Conservation (phyloP, 2,888 invertebrate species). For the Drosophila heteroneura region DNA sequence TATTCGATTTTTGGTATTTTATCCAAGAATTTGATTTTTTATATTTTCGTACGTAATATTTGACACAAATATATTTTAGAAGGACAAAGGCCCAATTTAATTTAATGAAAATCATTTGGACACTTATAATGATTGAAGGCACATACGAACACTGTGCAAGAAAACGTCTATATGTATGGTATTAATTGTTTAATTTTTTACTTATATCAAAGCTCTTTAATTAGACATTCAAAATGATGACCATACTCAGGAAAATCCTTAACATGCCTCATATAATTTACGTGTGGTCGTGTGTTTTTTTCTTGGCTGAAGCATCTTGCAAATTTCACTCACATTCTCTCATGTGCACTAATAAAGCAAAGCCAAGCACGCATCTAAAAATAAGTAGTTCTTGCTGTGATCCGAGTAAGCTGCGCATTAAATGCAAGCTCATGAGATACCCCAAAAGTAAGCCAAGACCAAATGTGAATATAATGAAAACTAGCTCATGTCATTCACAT, state of each 20-base stretch:
- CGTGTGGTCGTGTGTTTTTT: not conserved
- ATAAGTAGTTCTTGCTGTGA: conserved; percentile 33
- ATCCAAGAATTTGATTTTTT: not conserved
- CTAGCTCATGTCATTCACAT: conserved; percentile 63
- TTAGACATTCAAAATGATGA: conserved; percentile 1
- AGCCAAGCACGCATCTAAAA: conserved; percentile 45
- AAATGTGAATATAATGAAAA: conserved; percentile 65
- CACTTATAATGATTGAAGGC: not conserved
- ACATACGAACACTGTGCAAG: too few relatives aligned
- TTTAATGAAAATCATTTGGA: not conserved
- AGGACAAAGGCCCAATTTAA: not conserved
- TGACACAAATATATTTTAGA: not conserved
- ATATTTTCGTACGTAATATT: not conserved
- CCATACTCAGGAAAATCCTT: not conserved
- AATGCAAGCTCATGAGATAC: conserved; percentile 46
- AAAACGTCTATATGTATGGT: not conserved
- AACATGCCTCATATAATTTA: not conserved
- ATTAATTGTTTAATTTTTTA: not conserved
- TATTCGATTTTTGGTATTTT: not conserved
- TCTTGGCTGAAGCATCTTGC: conserved; percentile 24
- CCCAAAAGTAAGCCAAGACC: conserved; percentile 57
- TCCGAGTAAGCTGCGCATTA: conserved; percentile 57
- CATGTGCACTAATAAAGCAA: conserved; percentile 24
- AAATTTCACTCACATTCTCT: conserved; percentile 28
- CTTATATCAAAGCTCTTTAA: not conserved